A percentile compares a stretch with the other conserved stretches of the same genome.
Evolutionary conservation across 2,888 invertebrate species (phyloP).

Genomic region (Eupithecia subfuscata): DNA sequence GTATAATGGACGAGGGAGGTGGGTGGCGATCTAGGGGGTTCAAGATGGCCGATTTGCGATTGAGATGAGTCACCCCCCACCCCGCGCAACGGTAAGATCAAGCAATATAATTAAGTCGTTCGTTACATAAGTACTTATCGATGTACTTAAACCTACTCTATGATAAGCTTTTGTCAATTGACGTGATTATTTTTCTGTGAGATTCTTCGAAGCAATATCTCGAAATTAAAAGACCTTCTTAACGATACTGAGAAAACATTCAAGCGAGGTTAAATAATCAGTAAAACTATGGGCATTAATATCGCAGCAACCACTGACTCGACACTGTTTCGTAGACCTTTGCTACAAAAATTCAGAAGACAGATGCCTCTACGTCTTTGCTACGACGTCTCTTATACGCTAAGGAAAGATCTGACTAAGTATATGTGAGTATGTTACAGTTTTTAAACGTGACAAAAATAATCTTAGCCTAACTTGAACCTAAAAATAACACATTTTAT

Average conservation of each 20-base stretch:
- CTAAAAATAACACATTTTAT: constrained; percentile 48
- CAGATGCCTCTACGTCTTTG: neutral
- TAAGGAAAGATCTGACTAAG: neutral
- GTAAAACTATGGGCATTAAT: neutral
- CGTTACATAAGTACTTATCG: constrained; percentile 62
- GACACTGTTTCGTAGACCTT: neutral
- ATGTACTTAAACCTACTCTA: constrained; percentile 42
- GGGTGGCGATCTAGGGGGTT: constrained; percentile 79
- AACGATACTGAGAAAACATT: neutral
- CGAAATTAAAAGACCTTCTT: neutral
- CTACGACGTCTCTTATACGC: neutral
- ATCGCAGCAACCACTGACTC: neutral
- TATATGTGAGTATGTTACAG: neutral
- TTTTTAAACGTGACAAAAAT: neutral
- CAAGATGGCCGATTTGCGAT: constrained; percentile 85
- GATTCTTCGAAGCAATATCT: neutral
- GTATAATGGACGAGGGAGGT: constrained; percentile 86
- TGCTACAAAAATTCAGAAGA: neutral
- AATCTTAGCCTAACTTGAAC: neutral
- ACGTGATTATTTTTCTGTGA: constrained; percentile 35
- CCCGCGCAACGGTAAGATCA: constrained; percentile 70
- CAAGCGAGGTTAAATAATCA: neutral
- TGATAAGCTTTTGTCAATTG: constrained; percentile 42
- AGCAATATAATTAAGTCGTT: constrained; percentile 80
- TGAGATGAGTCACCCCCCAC: constrained; percentile 80